Evolutionary conservation across 1,140 invertebrate species (phyloP), one percentile per base, ranked within the genome.

Genomic region (Bradynema listronoti): DNA sequence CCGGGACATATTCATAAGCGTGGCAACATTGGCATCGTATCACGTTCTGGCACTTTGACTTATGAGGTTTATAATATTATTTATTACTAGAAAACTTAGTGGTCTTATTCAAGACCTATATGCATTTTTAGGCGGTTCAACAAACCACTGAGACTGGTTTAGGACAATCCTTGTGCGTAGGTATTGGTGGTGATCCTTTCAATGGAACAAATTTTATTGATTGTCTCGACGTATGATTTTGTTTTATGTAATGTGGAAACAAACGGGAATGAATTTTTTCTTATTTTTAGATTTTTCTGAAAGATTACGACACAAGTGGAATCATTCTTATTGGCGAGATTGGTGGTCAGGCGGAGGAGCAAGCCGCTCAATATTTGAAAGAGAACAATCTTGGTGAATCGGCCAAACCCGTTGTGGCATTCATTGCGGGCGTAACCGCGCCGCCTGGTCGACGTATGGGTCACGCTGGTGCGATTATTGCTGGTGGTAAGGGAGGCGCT

Each of bases 151-250:
- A 55, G 52, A 86, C 88, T 65, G 93, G 93, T 56, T 82, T 99
- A 16, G 95, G 95, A 14, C 95, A 99, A 82, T 92, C 93, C 1
- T 82, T 98, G 1, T 98, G 94, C 80, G 85, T 99, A 49, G 95
- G 95, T 61, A 99, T 99, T 80, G 95, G 95, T 67, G 95, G 95
- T 61, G 95, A 99, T 86, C 95, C 95, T 7, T 99, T 99, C 83
- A 98, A 98, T 79, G 95, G 95, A 47, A 99, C 95, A 30, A 91
- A 99, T 78, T 99, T 99, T 79, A 95, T 99, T 75, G 95, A 99
- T 79, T 98, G 93, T 78, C 81, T 99, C 39, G 91, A 98, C 79
- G 88, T 71, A 27, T 14, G 47, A 41, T 16, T 61, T 24, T 11
- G 16, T n/a, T n/a, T n/a, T n/a, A n/a, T n/a, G n/a, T n/a, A n/a